phyloP scores from a whole-genome alignment of 2,888 invertebrate genomes.

The Siphlonurus alternatus region DNA sequence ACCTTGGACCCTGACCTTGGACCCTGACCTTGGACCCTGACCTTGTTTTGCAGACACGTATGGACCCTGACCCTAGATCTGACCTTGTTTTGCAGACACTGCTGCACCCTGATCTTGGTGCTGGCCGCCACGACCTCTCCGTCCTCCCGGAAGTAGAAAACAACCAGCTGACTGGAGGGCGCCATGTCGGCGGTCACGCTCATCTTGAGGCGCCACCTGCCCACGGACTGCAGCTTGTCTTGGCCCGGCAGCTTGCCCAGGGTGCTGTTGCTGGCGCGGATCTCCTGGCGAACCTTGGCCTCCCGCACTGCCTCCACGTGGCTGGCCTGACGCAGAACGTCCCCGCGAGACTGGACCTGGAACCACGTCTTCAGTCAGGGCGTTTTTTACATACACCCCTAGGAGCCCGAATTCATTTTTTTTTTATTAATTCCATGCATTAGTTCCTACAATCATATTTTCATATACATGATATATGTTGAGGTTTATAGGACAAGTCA shows the following conservation, averaged over 20 bases:
- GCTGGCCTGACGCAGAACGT: too few species aligned
- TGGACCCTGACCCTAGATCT: slow-evolving; percentile 33
- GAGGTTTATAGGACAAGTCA: too few species aligned
- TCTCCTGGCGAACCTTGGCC: neutral
- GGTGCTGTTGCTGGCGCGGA: neutral
- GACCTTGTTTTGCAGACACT: slow-evolving; percentile 41
- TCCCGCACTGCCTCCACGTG: neutral
- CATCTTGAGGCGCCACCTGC: slow-evolving; percentile 16
- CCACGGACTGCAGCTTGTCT: slow-evolving; percentile 1
- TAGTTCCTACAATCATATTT: too few species aligned
- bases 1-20: slow-evolving; percentile 31
- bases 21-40: too few species aligned
- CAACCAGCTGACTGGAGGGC: slow-evolving; percentile 33
- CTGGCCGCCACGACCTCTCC: slow-evolving; percentile 39
- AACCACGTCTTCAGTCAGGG: too few species aligned
- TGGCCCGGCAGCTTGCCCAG: neutral
- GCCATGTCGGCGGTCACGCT: slow-evolving; percentile 34
- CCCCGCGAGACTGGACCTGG: neutral
- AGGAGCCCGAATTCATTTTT: too few species aligned
- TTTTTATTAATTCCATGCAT: too few species aligned
- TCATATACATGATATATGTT: too few species aligned
- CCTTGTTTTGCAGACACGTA: slow-evolving; percentile 40
- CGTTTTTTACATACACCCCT: too few species aligned
- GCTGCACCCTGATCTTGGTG: slow-evolving; percentile 34
- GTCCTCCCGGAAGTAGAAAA: slow-evolving; percentile 35